Evolutionary conservation across 2,113 vertebrate species (phyloP), one percentile per base, ranked within the genome.

Genomic region (Glaucomys volans): DNA sequence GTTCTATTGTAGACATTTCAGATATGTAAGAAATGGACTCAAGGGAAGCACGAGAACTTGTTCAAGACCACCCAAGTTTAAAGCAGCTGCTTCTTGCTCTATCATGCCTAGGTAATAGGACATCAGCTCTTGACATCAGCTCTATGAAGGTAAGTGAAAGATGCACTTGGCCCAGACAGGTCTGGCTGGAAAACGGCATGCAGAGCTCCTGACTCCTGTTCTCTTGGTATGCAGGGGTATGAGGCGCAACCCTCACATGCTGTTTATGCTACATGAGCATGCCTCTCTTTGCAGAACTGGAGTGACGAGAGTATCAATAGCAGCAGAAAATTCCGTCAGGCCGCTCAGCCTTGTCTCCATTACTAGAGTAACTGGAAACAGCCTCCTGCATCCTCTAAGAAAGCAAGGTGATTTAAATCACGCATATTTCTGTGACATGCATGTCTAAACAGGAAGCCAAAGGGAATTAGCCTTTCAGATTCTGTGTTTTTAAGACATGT

Each of bases 401-500:
- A 26, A 83, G 71, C 62, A 35, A 96, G 93, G 96, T 89, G 95
- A 91, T 91, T 92, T 87, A 83, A 94, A 57, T 91, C 82, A 84
- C 62, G 66, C 92, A n/a, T 67, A 74, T 87, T 88, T 91, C 95
- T 64, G 16, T 93, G 91, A 90, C 79, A 44, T 32, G 54, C n/a
- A 92, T 87, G 93, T 95, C 89, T 95, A 96, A 95, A 97, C 89
- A 97, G 95, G 95, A 97, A 95, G 91, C 44, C 67, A 64, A 77
- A 96, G 79, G 35, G 83, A 93, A 71, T 62, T 22, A 42, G 54
- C 85, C 76, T 90, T 93, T 62, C 64, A 37, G 30, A 64, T 74
- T 59, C 62, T 35, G 35, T 76, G 54, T 85, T 83, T 71, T 84
- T 8, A 84, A 87, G 54, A 44, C 69, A 0, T 1, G 30, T 71